Evolutionary conservation across 2,797 vertebrate species (phyloP), one percentile per base, ranked within the genome.

Genomic region (Passerculus sandwichensis): DNA sequence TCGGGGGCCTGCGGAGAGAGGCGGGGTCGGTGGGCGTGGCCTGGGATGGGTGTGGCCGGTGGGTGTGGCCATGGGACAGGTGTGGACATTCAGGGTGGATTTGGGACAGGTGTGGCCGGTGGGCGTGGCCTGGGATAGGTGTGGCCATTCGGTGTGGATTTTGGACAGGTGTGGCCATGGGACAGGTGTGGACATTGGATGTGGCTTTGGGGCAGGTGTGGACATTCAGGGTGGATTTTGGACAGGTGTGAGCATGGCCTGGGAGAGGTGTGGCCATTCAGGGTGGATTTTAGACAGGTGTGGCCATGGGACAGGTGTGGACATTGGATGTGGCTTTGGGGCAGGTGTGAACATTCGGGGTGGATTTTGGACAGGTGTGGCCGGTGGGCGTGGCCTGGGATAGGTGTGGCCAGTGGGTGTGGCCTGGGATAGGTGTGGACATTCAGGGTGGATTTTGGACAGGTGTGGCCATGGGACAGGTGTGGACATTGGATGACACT

Each of bases 121-220:
- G 29, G 62, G 22, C 15, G 3, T 51, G 47, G 26, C 8, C 4
- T 6, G 15, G 6, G 17, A 5, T 7, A n/a, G 50, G 29, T 62
- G 44, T 19, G 36, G 23, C 2, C 3, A 8, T 18, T 18, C 4
- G 23, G 34, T 2, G 11, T 30, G n/a, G 25, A 6, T 19, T 36
- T 26, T 2, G 47, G n/a, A 11, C 17, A 15, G 44, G 16, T n/a
- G 64, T 6, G 36, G 59, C 59, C 59, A 8, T 3, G 15, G 40
- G 17, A 5, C 6, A n/a, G 50, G 29, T 62, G 44, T 19, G 36
- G 23, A 1, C 3, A 9, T 18, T 5, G 23, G 34, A 3, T 2
- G 11, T 17, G 25, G 17, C 5, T 19, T 36, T 26, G 2, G 47
- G n/a, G 8, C 17, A 15, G 44, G 16, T n/a, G 64, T 42, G 42